These are phyloP conservation scores for Manis pentadactyla DNA, from an alignment of 2,797 vertebrate genomes.

Conservation along the genomic window DNA sequence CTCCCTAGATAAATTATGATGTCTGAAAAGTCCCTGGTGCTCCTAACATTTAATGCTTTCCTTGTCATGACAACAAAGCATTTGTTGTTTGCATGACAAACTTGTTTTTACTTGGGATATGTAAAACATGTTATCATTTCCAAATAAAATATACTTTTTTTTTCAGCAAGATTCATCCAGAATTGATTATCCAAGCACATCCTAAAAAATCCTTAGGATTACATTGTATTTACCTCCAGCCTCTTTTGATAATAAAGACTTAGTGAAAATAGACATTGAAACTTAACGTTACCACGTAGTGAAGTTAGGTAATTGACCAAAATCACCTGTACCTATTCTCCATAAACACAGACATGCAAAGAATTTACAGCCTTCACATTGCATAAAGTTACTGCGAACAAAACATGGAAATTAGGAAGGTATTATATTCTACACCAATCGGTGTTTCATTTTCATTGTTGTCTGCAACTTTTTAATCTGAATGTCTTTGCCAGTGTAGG, in stretches of 20 bases:
- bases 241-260: neutral
- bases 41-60: neutral
- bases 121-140: neutral
- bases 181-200: neutral
- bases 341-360: neutral
- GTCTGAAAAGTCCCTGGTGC: neutral
- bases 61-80: neutral
- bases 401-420: neutral
- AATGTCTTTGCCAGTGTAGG: neutral
- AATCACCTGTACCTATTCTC: neutral
- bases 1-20: neutral
- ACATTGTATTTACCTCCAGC: neutral
- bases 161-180: neutral
- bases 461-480: neutral
- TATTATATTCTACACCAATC: neutral
- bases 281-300: neutral
- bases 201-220: neutral
- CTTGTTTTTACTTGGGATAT: neutral
- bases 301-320: neutral
- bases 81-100: neutral
- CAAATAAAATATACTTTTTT: neutral
- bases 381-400: neutral
- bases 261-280: neutral
- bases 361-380: neutral
- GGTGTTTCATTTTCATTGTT: neutral